Percentiles rank a stretch among this genome's conserved stretches.
Conservation (phyloP, 2,113 vertebrate species). For the Daboia siamensis region DNA sequence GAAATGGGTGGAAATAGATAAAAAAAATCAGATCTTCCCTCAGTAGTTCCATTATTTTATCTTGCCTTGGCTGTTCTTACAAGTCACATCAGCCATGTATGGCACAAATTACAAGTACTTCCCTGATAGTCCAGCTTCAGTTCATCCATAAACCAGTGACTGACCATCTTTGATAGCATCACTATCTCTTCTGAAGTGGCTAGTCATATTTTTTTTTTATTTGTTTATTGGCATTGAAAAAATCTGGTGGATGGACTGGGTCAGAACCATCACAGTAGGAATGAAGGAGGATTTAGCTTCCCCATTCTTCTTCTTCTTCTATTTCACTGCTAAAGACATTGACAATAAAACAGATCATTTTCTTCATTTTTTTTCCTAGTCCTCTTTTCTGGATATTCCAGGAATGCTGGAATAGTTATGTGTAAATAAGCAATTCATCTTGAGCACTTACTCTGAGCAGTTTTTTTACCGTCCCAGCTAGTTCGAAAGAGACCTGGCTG, state of each 20-base stretch:
- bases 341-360: not conserved
- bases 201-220: not conserved
- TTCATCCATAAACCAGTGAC: too few species aligned
- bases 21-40: too few species aligned
- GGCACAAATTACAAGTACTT: too few species aligned
- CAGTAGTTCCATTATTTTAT: too few species aligned
- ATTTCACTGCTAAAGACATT: not conserved
- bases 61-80: too few species aligned
- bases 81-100: too few species aligned
- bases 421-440: not conserved
- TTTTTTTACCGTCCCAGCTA: not conserved
- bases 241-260: not conserved
- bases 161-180: not conserved
- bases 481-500: not conserved
- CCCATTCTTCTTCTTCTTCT: not conserved
- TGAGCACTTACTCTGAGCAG: not conserved
- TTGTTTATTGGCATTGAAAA: not conserved
- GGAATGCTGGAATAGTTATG: not conserved
- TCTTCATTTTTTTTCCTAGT: not conserved
- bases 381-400: not conserved
- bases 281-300: not conserved
- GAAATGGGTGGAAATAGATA: too few species aligned
- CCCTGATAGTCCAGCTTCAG: too few species aligned
- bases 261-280: not conserved
- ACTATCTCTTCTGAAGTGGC: not conserved